These are phyloP conservation scores for Typhlichthys subterraneus DNA, from an alignment of 2,797 vertebrate species.

Conservation along the genomic window DNA sequence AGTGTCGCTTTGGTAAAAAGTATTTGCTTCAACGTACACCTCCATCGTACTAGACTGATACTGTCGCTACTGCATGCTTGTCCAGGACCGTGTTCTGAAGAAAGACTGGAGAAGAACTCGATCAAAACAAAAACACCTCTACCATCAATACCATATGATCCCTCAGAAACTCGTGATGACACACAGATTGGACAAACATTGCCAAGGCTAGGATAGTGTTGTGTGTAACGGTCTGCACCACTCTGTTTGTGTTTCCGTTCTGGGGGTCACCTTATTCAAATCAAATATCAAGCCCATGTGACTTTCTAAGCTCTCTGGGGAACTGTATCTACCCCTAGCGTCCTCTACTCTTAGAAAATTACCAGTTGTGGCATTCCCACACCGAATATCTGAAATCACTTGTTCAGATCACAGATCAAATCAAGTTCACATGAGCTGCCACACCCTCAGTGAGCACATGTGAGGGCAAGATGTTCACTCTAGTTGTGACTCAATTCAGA, in stretches of 20 bases:
- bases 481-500: conserved; percentile 14
- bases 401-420: conserved; percentile 41
- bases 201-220: no score
- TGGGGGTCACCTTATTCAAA: conserved; percentile 31
- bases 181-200: no score
- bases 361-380: conserved; percentile 41
- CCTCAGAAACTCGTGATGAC: no score
- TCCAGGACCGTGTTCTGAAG: no score
- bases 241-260: neutral
- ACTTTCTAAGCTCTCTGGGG: conserved; percentile 49
- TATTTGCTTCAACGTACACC: neutral
- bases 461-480: conserved; percentile 39
- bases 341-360: conserved; percentile 53
- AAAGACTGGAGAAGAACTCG: no score
- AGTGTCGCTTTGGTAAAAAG: conserved; percentile 9
- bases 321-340: conserved; percentile 32
- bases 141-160: neutral
- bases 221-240: no score
- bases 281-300: conserved; percentile 59
- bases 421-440: conserved; percentile 63
- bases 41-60: conserved; percentile 18
- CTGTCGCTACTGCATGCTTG: neutral
- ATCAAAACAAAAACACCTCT: no score
- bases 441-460: conserved; percentile 61
- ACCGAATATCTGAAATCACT: conserved; percentile 38